These are phyloP conservation scores for Epinotia bilunana DNA, from an alignment of 2,888 invertebrate genomes.

Conservation along the genomic window DNA sequence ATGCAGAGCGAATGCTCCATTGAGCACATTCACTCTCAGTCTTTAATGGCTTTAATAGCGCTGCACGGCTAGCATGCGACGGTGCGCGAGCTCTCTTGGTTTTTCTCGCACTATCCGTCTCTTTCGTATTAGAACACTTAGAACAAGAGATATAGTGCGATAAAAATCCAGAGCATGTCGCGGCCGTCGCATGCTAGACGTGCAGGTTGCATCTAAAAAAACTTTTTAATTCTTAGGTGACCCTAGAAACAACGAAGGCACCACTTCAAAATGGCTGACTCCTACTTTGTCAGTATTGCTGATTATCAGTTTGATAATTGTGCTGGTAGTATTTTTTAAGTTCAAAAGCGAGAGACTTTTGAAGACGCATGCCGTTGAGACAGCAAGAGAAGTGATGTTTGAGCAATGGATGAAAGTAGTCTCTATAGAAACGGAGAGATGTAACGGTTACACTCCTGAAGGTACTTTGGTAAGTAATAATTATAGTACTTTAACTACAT, in stretches of 20 bases:
- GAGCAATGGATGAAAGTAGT: constrained; percentile 96
- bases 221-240: not conserved
- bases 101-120: no score
- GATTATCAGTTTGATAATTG: constrained; percentile 62
- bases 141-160: no score
- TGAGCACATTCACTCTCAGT: no score
- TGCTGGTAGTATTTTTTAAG: constrained; percentile 88
- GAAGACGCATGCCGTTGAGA: constrained; percentile 91
- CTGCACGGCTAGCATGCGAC: no score
- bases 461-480: constrained; percentile 15
- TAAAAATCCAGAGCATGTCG: no score
- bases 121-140: no score
- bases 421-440: constrained; percentile 91
- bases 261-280: constrained; percentile 10
- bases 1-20: no score
- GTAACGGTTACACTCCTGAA: constrained; percentile 60
- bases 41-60: no score
- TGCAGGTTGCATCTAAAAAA: not conserved
- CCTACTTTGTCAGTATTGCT: constrained; percentile 3
- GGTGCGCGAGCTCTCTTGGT: no score
- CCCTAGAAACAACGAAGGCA: not conserved
- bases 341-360: constrained; percentile 91
- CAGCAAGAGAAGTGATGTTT: constrained; percentile 90
- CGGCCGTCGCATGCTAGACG: no score
- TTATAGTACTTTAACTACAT: no score